Base-by-base conservation (phyloP, 2,888 invertebrate genomes). In the Antitype chi region DNA sequence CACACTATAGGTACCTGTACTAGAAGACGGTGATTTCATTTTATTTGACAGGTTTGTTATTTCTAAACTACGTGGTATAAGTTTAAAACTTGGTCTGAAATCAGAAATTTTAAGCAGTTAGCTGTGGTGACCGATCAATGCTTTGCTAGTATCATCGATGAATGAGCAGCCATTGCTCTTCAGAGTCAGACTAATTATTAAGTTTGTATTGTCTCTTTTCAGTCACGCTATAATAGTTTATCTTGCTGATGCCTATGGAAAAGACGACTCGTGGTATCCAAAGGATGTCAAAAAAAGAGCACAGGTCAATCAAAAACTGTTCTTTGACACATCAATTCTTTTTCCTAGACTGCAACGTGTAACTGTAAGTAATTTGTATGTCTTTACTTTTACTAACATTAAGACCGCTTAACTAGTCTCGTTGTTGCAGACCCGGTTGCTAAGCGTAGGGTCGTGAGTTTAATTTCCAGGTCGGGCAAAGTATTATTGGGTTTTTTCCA, bases 261-360 rank as follows among this genome's bases (percentile, higher is more conserved):
- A 96, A 78, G 93, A 97, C 83, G 97, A 97, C 74, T 87, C 94
- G 0, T 90, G 97, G 49, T 98, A 97, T 87, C 97, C 97, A 0
- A 97, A 96, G 84, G 97, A 97, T 83, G 84, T 95, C 1, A 92
- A 95, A 81, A 90, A 94, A 83, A 93, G 97, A 71, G 97, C 97
- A 0, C 85, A 94, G 1, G 93, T 98, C 20, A 96, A 97, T 88
- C 97, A 97, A 84, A 94, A 95, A 82, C 89, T 97, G 38, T 95
- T 97, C 88, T 97, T 97, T 84, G 96, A 97, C 75, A 92, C 93
- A 8, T 94, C 95, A 8, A 92, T 94, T 47, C 90, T 97, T 1
- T 97, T 97, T 82, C 90, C 94, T 0, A 91, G 94, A 78, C 76
- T 96, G 32, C 32, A 32, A 68, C 92, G 93, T 67, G 91, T 94